A percentile compares a stretch with the other conserved stretches of the same genome.
Conservation (phyloP, 2,113 vertebrate species). For the Oryzias woworae region DNA sequence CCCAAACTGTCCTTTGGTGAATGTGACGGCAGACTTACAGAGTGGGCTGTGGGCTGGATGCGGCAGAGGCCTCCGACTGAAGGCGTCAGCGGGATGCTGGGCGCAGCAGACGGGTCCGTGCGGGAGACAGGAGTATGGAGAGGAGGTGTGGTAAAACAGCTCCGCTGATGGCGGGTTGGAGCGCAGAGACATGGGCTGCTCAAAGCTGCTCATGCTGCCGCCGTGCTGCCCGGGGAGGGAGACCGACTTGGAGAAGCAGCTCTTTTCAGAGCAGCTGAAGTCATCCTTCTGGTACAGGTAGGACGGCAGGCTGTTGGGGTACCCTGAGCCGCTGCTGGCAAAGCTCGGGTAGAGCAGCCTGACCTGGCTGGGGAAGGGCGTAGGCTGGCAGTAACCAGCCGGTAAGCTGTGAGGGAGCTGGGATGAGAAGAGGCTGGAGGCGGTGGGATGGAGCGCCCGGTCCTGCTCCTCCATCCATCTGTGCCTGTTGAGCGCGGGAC, state of each 20-base stretch:
- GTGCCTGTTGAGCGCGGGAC: slow-evolving; percentile 6
- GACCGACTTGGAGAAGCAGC: slow-evolving; percentile 39
- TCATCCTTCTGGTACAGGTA: slow-evolving; percentile 47
- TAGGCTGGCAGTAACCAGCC: slow-evolving; percentile 54
- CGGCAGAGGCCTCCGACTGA: slow-evolving; percentile 47
- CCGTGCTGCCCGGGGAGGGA: slow-evolving; percentile 52
- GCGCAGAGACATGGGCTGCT: slow-evolving; percentile 75
- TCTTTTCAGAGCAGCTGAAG: slow-evolving; percentile 40
- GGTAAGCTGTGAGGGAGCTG: slow-evolving; percentile 47
- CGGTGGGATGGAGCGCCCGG: not conserved
- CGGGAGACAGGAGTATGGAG: slow-evolving; percentile 57
- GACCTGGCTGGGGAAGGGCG: slow-evolving; percentile 73
- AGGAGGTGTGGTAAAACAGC: slow-evolving; percentile 50
- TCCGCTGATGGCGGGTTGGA: slow-evolving; percentile 65
- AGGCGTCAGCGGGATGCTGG: slow-evolving; percentile 52
- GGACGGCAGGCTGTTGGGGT: slow-evolving; percentile 62
- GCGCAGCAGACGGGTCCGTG: slow-evolving; percentile 59
- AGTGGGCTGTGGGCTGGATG: slow-evolving; percentile 29
- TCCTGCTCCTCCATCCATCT: slow-evolving; percentile 4
- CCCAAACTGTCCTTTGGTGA: not conserved
- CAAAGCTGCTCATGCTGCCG: slow-evolving; percentile 55
- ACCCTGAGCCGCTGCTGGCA: slow-evolving; percentile 57
- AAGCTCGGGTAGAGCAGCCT: slow-evolving; percentile 57
- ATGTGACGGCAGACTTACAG: slow-evolving; percentile 59
- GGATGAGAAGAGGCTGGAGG: slow-evolving; percentile 41